Evolutionary conservation across 2,888 invertebrate genomes (phyloP).

Genomic region (Caprella mutica): DNA sequence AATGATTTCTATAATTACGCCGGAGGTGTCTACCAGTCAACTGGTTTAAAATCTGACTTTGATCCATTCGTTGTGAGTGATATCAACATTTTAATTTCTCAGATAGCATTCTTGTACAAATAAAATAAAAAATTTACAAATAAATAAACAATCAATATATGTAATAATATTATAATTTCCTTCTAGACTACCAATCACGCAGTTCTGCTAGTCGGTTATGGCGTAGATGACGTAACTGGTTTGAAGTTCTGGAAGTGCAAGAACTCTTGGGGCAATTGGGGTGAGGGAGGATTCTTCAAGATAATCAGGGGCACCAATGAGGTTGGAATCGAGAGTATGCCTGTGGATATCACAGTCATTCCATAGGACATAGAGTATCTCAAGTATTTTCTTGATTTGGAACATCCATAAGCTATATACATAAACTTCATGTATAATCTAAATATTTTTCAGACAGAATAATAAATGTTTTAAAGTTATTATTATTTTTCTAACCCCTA

Average conservation of each 20-base stretch:
- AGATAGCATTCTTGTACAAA: too few species aligned
- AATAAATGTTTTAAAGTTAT: too few species aligned
- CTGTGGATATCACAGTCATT: not conserved
- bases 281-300: slow-evolving; percentile 38
- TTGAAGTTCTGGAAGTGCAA: slow-evolving; percentile 37
- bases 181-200: slow-evolving; percentile 44
- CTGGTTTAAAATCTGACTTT: slow-evolving; percentile 12
- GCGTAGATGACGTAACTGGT: slow-evolving; percentile 38
- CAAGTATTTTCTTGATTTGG: too few species aligned
- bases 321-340: not conserved
- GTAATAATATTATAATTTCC: too few species aligned
- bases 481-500: too few species aligned
- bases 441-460: too few species aligned
- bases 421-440: too few species aligned
- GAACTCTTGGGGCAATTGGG: slow-evolving; percentile 38
- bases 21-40: slow-evolving; percentile 17
- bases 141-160: too few species aligned
- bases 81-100: too few species aligned
- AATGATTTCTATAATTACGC: slow-evolving; percentile 15
- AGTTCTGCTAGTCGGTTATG: slow-evolving; percentile 45
- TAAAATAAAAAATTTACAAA: too few species aligned
- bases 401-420: too few species aligned
- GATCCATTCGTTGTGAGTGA: slow-evolving; percentile 24
- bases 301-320: slow-evolving; percentile 36
- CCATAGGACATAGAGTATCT: too few species aligned